These are phyloP conservation scores for Rhynchophorus ferrugineus DNA, from an alignment of 1,140 invertebrate genomes.

Conservation along the genomic window DNA sequence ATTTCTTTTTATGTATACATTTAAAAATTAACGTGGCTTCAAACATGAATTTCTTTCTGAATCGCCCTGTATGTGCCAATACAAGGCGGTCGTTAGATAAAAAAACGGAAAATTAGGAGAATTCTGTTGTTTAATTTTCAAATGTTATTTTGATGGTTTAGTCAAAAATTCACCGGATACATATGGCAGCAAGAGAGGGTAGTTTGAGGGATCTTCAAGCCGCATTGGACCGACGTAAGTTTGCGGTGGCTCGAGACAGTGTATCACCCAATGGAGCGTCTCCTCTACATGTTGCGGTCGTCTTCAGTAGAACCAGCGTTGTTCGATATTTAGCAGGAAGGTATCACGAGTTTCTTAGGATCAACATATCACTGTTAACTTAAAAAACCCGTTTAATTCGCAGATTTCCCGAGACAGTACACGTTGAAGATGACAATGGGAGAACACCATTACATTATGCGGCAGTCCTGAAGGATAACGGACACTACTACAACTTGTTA, in stretches of 20 bases:
- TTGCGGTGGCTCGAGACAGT: slow-evolving; percentile 76
- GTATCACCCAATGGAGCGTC: slow-evolving; percentile 75
- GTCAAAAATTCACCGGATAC: slow-evolving; percentile 83
- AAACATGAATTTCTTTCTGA: no score
- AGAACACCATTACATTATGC: slow-evolving; percentile 89
- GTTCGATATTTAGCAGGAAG: slow-evolving; percentile 59
- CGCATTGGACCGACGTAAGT: slow-evolving; percentile 82
- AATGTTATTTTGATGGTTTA: no score
- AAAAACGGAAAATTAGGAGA: neutral
- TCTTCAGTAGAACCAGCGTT: slow-evolving; percentile 67
- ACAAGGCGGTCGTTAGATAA: neutral
- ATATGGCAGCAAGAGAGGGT: slow-evolving; percentile 77
- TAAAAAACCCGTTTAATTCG: no score
- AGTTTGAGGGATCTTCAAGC: slow-evolving; percentile 76
- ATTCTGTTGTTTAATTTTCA: slow-evolving; percentile 4
- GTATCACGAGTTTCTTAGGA: no score
- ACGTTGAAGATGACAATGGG: slow-evolving; percentile 67
- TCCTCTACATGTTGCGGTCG: slow-evolving; percentile 84
- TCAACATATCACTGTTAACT: neutral
- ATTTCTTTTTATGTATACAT: no score
- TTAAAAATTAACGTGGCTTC: no score
- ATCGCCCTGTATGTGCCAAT: no score
- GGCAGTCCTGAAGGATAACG: slow-evolving; percentile 75
- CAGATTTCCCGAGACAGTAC: slow-evolving; percentile 70
- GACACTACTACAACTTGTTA: slow-evolving; percentile 80